A percentile compares a stretch with the other conserved stretches of the same genome.
Conservation (phyloP, 2,888 invertebrate genomes). For the Himalopsyche kuldschensis region DNA sequence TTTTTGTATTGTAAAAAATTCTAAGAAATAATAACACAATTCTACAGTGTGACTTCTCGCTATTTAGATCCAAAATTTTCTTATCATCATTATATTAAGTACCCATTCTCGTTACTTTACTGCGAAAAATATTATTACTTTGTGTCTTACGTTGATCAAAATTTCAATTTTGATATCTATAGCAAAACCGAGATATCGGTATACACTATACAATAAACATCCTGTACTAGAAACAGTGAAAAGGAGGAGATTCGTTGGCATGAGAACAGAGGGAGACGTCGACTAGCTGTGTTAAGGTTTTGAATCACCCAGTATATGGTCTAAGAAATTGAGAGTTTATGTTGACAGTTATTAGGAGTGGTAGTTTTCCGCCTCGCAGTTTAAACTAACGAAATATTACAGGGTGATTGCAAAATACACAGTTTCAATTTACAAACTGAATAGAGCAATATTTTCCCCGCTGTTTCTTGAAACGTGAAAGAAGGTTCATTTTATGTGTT, state of each 20-base stretch:
- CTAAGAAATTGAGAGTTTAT: conserved; percentile 35
- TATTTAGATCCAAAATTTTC: too few relatives aligned
- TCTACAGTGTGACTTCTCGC: too few relatives aligned
- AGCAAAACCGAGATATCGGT: not conserved
- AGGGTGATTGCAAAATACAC: conserved; percentile 27
- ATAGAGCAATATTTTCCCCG: not conserved
- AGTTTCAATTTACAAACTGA: conserved; percentile 23
- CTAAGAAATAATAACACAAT: too few relatives aligned
- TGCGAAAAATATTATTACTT: too few relatives aligned
- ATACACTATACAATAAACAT: not conserved
- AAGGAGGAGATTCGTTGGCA: not conserved
- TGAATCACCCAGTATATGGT: conserved; percentile 33
- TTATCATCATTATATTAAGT: too few relatives aligned
- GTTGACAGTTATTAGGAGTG: conserved; percentile 33
- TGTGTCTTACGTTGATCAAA: too few relatives aligned
- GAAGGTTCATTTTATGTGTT: not conserved
- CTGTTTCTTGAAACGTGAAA: not conserved
- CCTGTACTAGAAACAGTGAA: not conserved
- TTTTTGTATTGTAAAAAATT: too few relatives aligned
- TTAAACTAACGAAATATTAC: conserved; percentile 24
- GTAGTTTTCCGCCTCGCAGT: conserved; percentile 29
- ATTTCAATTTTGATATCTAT: too few relatives aligned
- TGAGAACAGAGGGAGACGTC: conserved; percentile 8
- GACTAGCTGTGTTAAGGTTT: conserved; percentile 19
- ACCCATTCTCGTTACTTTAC: too few relatives aligned